Evolutionary conservation across 1,140 invertebrate species (phyloP).

Genomic region (Asobara japonica): DNA sequence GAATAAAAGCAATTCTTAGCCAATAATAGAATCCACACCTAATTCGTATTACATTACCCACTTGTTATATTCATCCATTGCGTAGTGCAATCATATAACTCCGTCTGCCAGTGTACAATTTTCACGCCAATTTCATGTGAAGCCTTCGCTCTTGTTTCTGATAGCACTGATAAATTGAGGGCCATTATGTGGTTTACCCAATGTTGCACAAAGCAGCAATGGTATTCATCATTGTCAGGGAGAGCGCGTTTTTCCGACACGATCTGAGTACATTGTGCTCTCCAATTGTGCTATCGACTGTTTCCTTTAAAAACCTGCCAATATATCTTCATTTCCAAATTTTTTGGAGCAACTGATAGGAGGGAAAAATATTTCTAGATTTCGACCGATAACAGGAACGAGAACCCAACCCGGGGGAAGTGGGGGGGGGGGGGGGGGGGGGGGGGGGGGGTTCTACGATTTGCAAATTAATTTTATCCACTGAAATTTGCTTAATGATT

Average conservation of each 20-base stretch:
- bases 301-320: no score
- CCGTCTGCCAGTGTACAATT: not conserved
- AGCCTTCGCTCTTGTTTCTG: not conserved
- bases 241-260: not conserved
- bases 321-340: no score
- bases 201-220: conserved; percentile 4
- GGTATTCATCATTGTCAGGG: not conserved
- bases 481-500: no score
- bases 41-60: not conserved
- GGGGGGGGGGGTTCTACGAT: no score
- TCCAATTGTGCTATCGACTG: no score
- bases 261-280: not conserved
- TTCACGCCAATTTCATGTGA: not conserved
- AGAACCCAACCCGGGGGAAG: no score
- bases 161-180: conserved; percentile 20
- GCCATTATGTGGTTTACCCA: conserved; percentile 26
- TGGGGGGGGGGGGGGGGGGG: no score
- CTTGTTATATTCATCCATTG: not conserved
- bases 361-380: no score
- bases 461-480: no score
- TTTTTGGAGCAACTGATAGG: no score
- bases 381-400: no score
- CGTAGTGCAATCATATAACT: not conserved
- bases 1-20: not conserved
- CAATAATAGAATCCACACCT: not conserved